phyloP scores from a whole-genome alignment of 2,113 vertebrate genomes.

The Okapia johnstoni region DNA sequence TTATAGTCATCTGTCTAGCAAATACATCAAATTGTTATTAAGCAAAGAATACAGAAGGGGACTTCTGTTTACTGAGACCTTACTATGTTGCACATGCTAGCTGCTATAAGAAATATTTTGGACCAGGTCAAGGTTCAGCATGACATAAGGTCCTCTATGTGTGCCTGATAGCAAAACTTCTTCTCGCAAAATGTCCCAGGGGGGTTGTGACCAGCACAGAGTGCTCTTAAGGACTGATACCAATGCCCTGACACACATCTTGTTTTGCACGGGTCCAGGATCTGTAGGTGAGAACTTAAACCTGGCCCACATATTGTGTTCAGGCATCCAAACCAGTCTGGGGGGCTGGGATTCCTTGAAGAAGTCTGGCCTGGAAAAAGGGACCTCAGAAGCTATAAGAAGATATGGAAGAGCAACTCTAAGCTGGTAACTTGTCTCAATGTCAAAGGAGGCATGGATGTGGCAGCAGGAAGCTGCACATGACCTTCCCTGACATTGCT shows the following conservation, averaged over 20 bases:
- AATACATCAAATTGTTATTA: neutral
- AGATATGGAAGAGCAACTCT: neutral
- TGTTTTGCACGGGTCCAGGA: neutral
- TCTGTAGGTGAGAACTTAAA: neutral
- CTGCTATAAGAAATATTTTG: neutral
- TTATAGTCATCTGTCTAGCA: neutral
- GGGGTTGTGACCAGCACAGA: neutral
- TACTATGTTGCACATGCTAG: neutral
- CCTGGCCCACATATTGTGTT: neutral
- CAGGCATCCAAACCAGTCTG: neutral
- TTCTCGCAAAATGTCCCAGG: neutral
- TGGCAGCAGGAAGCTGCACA: neutral
- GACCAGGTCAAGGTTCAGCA: neutral
- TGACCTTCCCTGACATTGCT: neutral
- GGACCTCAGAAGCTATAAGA: neutral
- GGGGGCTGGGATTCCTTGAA: neutral
- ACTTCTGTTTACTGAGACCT: neutral
- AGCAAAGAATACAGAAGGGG: neutral
- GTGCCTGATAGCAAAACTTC: neutral
- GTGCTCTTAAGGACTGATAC: neutral
- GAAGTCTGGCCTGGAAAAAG: neutral
- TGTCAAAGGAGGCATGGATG: neutral
- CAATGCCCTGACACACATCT: neutral
- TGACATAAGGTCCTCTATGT: neutral
- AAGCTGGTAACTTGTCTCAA: neutral